These are phyloP conservation scores for Drosophila lacicola DNA, from an alignment of 2,888 invertebrate genomes.

Conservation along the genomic window DNA sequence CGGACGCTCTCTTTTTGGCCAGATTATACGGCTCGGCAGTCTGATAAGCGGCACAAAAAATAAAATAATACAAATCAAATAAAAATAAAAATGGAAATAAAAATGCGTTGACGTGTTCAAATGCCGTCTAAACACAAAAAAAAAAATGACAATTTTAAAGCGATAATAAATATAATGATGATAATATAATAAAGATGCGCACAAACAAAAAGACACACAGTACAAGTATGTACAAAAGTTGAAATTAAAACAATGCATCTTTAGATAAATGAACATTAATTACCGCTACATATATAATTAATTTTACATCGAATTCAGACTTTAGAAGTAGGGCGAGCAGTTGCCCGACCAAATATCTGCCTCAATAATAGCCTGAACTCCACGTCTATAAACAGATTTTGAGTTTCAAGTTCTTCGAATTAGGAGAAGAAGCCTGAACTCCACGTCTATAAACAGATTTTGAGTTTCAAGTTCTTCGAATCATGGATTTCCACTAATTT, in stretches of 20 bases:
- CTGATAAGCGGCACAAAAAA: constrained; percentile 56
- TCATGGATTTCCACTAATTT: too few species aligned
- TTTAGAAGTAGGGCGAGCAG: too few species aligned
- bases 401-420: too few species aligned
- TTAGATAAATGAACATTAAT: constrained; percentile 9
- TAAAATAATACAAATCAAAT: background rate
- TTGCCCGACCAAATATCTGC: too few species aligned
- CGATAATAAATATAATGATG: constrained; percentile 11
- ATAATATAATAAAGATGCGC: background rate
- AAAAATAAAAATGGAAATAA: background rate
- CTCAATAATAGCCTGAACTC: too few species aligned
- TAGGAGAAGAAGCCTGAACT: too few species aligned
- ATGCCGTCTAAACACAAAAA: constrained; percentile 39
- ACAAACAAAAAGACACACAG: background rate
- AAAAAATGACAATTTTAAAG: constrained; percentile 4
- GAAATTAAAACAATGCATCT: constrained; percentile 6
- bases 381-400: too few species aligned
- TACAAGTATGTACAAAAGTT: constrained; percentile 1
- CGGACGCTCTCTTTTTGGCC: background rate
- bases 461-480: too few species aligned
- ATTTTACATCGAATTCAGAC: too few species aligned
- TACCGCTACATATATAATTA: background rate
- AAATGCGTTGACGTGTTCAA: constrained; percentile 60
- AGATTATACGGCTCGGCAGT: constrained; percentile 52
- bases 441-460: too few species aligned